Percentiles rank a stretch among this genome's conserved stretches.
phyloP scores from a whole-genome alignment of 2,113 vertebrate species.

The Epinephelus moara region DNA sequence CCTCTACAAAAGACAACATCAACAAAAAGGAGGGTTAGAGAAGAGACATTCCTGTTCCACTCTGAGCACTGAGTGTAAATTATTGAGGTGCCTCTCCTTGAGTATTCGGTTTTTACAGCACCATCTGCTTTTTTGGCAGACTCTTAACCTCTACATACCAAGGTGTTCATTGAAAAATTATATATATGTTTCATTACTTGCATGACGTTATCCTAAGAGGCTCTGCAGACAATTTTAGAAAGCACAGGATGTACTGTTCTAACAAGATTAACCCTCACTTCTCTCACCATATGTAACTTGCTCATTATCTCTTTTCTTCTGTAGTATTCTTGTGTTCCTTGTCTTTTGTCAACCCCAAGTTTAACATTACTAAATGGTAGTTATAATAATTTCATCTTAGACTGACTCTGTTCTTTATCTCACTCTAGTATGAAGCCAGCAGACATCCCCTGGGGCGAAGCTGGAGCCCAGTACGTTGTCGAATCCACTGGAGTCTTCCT shows the following conservation, averaged over 20 bases:
- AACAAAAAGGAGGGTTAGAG: slow-evolving; percentile 7
- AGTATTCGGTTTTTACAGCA: neutral
- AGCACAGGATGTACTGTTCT: slow-evolving; percentile 15
- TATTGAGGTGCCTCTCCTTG: neutral
- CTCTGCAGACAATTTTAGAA: neutral
- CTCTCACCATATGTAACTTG: neutral
- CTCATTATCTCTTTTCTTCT: neutral
- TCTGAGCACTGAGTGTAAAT: neutral
- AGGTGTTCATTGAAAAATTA: neutral
- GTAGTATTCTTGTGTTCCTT: neutral
- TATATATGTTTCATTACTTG: neutral
- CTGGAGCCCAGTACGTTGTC: slow-evolving; percentile 87
- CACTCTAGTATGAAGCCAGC: slow-evolving; percentile 73
- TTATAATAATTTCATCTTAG: neutral
- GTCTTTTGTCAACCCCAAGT: neutral
- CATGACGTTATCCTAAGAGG: neutral
- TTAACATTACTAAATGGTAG: neutral
- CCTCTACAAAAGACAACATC: neutral
- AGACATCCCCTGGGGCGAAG: slow-evolving; percentile 89
- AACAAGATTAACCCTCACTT: neutral
- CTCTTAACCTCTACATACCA: neutral
- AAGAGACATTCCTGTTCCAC: slow-evolving; percentile 22
- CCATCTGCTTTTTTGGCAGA: neutral
- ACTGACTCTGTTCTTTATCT: slow-evolving; percentile 12
- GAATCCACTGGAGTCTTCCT: slow-evolving; percentile 92